phyloP scores from a whole-genome alignment of 2,113 vertebrate genomes.

The Pelodiscus sinensis region DNA sequence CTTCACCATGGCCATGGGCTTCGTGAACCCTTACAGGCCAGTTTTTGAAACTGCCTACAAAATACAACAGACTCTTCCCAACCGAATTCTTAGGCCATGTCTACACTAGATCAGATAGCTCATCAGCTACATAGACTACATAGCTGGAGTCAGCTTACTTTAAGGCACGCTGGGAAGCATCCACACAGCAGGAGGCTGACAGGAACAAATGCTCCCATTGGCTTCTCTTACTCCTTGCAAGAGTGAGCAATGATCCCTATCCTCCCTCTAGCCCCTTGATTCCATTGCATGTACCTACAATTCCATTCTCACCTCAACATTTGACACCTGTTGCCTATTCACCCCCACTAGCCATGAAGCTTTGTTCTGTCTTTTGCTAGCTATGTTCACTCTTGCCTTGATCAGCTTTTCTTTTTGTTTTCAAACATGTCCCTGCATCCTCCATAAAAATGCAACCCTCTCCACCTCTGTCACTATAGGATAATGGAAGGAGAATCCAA shows the following conservation, averaged over 20 bases:
- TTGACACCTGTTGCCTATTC: not conserved
- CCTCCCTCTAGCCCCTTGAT: not conserved
- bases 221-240: too few relatives aligned
- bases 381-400: slow-evolving; percentile 33
- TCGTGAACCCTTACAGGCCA: not conserved
- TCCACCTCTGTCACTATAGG: not conserved
- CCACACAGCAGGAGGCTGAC: too few relatives aligned
- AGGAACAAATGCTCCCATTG: too few relatives aligned
- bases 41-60: not conserved
- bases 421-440: slow-evolving; percentile 65
- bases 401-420: slow-evolving; percentile 24
- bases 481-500: not conserved
- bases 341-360: not conserved
- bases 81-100: not conserved
- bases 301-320: not conserved
- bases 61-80: not conserved
- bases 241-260: not conserved
- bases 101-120: too few relatives aligned
- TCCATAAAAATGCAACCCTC: slow-evolving; percentile 56
- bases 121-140: too few relatives aligned
- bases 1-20: rapidly evolving
- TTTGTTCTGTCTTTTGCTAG: not conserved
- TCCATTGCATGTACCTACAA: not conserved
- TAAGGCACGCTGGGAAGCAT: too few relatives aligned
- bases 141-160: too few relatives aligned